These are phyloP conservation scores for Nanorana parkeri DNA, from an alignment of 2,113 vertebrate species.

Conservation along the genomic window DNA sequence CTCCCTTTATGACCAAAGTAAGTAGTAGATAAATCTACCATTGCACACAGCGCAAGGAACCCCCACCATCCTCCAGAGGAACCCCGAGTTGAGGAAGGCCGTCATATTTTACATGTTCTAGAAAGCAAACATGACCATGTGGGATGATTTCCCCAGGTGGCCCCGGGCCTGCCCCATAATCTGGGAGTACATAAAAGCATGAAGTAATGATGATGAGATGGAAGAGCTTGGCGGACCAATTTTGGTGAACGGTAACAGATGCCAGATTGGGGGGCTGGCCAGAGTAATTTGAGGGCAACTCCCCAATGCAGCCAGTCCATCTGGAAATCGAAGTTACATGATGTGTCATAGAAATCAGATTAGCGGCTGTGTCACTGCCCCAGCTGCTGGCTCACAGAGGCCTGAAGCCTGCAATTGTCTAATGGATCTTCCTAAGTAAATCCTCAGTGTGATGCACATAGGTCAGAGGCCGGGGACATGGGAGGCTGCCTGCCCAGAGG, in stretches of 20 bases:
- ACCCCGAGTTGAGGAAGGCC: too few species aligned
- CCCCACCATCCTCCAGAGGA: too few species aligned
- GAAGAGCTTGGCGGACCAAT: not conserved
- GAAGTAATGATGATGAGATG: slow-evolving; percentile 8
- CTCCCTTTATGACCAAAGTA: too few species aligned
- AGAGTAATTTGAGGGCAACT: slow-evolving; percentile 20
- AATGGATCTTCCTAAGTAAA: too few species aligned
- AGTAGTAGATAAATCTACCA: too few species aligned
- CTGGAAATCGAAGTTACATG: slow-evolving; percentile 32
- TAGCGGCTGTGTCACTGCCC: not conserved
- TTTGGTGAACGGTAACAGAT: slow-evolving; percentile 25
- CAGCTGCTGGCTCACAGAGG: slow-evolving; percentile 17
- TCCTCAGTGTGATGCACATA: not conserved
- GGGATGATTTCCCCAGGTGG: not conserved
- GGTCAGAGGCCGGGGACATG: not conserved
- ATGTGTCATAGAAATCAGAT: slow-evolving; percentile 32
- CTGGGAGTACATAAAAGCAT: not conserved
- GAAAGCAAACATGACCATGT: not conserved
- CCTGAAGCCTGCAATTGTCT: not conserved
- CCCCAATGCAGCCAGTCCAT: slow-evolving; percentile 31
- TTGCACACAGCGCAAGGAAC: too few species aligned
- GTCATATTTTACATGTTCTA: too few species aligned
- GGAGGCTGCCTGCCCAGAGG: not conserved
- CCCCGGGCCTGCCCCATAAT: not conserved
- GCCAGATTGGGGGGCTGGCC: not conserved